Conservation (phyloP, 1,140 invertebrate genomes). For the Formica selysi region DNA sequence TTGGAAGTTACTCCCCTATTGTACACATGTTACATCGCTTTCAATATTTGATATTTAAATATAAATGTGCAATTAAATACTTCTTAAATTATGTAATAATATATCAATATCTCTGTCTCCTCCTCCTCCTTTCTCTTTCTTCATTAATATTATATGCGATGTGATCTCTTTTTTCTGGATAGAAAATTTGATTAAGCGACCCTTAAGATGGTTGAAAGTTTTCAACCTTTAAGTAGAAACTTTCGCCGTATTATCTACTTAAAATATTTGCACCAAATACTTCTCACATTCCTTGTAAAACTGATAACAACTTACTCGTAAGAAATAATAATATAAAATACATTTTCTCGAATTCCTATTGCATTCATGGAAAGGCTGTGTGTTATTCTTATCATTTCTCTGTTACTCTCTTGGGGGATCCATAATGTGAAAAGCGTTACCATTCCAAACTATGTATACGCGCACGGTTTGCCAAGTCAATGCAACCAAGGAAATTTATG, state of each 20-base stretch:
- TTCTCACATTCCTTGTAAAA: not conserved
- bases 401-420: not conserved
- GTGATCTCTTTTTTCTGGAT: not conserved
- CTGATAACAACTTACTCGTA: not conserved
- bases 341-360: constrained; percentile 7
- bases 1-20: not conserved
- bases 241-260: constrained; percentile 1
- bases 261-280: constrained; percentile 15
- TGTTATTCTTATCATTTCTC: constrained; percentile 47
- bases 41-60: not conserved
- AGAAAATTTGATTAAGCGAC: not conserved
- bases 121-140: too few relatives aligned
- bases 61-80: too few relatives aligned
- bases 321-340: constrained; percentile 18
- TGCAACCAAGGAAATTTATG: constrained; percentile 56
- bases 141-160: not conserved
- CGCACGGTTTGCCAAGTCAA: constrained; percentile 50
- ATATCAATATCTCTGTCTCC: not conserved
- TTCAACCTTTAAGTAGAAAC: constrained; percentile 17
- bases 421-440: constrained; percentile 52
- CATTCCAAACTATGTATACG: constrained; percentile 42
- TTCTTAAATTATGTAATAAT: not conserved
- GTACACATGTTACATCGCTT: not conserved
- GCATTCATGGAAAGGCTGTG: constrained; percentile 1
- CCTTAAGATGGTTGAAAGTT: constrained; percentile 1